Evolutionary conservation across 2,888 invertebrate species (phyloP).

Genomic region (Chirona hameri): DNA sequence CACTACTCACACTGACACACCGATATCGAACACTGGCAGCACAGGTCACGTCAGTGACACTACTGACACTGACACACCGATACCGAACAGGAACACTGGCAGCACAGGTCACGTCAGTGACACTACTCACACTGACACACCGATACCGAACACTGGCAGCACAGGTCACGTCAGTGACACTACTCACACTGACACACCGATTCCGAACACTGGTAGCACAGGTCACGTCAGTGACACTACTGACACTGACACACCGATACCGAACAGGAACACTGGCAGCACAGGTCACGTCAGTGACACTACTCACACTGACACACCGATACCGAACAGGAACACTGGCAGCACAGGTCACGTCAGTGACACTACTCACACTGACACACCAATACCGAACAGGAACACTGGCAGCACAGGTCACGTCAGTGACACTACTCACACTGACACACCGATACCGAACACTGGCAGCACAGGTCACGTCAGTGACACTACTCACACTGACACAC

Average conservation of each 20-base stretch:
- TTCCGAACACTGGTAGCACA: constrained; percentile 72
- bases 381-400: constrained; percentile 96
- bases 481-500: constrained; percentile 76
- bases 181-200: constrained; percentile 88
- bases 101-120: too few relatives aligned
- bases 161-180: too few relatives aligned
- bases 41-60: too few relatives aligned
- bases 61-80: constrained; percentile 65
- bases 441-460: constrained; percentile 90
- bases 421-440: constrained; percentile 67
- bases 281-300: too few relatives aligned
- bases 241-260: constrained; percentile 80
- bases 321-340: constrained; percentile 87
- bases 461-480: too few relatives aligned
- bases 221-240: too few relatives aligned
- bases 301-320: constrained; percentile 88
- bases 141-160: constrained; percentile 81
- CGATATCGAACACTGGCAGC: constrained; percentile 81
- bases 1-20: constrained; percentile 76
- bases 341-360: too few relatives aligned
- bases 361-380: constrained; percentile 76
- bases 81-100: constrained; percentile 87
- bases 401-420: too few relatives aligned
- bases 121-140: constrained; percentile 76
- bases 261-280: constrained; percentile 75